A percentile compares a stretch with the other conserved stretches of the same genome.
Evolutionary conservation across 2,113 vertebrate species (phyloP).

Genomic region (Onychostruthus taczanowskii): DNA sequence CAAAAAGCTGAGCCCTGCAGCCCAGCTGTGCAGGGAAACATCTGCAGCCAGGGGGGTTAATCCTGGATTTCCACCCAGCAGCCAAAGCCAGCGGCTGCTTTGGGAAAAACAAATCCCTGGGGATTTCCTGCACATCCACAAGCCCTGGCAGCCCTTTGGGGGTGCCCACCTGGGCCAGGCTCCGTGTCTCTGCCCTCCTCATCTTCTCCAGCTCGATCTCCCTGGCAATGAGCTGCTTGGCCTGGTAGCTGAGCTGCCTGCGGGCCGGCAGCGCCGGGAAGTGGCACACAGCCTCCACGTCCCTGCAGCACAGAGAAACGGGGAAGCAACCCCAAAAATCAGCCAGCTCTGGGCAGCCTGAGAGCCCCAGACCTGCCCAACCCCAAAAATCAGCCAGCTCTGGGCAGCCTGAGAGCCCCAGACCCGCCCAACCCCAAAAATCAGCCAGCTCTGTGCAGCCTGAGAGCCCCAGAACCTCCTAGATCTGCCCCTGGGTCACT

Average conservation of each 20-base stretch:
- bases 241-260: constrained; percentile 90
- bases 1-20: neutral
- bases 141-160: accelerated
- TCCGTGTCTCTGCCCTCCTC: constrained; percentile 81
- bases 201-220: constrained; percentile 95
- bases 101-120: accelerated
- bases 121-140: accelerated
- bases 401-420: neutral
- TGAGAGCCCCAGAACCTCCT: accelerated
- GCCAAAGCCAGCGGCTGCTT: neutral
- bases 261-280: constrained; percentile 84
- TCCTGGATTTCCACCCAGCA: constrained; percentile 6
- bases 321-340: accelerated
- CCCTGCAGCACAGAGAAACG: constrained; percentile 54
- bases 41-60: neutral
- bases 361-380: neutral
- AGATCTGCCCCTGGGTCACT: accelerated
- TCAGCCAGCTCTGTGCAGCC: accelerated
- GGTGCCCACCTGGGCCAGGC: constrained; percentile 49
- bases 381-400: accelerated
- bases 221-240: constrained; percentile 91
- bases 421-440: neutral
- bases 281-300: constrained; percentile 85
- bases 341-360: accelerated
- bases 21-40: neutral